These are phyloP conservation scores for Drosophila ohnishii DNA, from an alignment of 1,140 invertebrate genomes.

Conservation along the genomic window DNA sequence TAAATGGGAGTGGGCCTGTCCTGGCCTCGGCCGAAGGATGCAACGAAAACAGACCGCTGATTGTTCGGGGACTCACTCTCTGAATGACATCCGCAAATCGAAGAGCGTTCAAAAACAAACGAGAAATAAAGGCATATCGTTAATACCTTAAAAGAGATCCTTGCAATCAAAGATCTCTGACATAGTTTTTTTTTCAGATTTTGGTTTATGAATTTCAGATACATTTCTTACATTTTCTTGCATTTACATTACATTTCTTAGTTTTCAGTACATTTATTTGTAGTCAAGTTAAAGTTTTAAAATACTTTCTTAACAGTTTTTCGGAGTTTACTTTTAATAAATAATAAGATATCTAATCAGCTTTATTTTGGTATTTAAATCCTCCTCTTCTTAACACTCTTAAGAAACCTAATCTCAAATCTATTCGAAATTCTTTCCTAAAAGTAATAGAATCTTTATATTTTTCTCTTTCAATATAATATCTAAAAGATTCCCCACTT, in stretches of 20 bases:
- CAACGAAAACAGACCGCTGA: slow-evolving; percentile 54
- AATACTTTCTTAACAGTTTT: background rate
- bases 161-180: slow-evolving; percentile 1
- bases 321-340: background rate
- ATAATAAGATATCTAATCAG: too few relatives aligned
- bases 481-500: too few relatives aligned
- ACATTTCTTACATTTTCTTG: background rate
- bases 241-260: background rate
- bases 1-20: slow-evolving; percentile 69
- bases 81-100: slow-evolving; percentile 58
- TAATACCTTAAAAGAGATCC: slow-evolving; percentile 9
- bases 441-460: too few relatives aligned
- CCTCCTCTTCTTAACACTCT: background rate
- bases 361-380: background rate
- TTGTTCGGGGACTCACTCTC: slow-evolving; percentile 32
- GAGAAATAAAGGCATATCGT: slow-evolving; percentile 15
- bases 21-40: slow-evolving; percentile 48
- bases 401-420: background rate
- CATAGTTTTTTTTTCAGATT: background rate
- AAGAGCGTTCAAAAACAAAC: slow-evolving; percentile 25
- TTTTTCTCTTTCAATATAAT: too few relatives aligned
- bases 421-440: background rate
- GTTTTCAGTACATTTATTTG: background rate
- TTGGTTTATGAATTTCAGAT: background rate
- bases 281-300: too few relatives aligned